Conservation (phyloP, 2,888 invertebrate species). For the Ophonus ardosiacus region DNA sequence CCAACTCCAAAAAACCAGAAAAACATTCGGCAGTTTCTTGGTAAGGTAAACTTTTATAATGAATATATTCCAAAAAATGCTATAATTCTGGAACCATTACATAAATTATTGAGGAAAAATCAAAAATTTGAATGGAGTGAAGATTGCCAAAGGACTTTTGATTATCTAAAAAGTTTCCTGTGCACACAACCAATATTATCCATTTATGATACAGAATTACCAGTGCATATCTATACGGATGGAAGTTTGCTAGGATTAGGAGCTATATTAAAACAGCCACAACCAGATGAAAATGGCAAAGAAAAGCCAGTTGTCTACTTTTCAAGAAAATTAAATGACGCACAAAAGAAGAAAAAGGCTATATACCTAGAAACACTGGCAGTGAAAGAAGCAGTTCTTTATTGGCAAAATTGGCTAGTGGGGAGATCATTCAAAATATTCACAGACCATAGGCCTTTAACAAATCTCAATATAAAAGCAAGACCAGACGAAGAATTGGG, state of each 20-base stretch:
- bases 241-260: constrained; percentile 59
- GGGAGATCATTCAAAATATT: not conserved
- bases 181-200: constrained; percentile 23
- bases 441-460: constrained; percentile 7
- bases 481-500: constrained; percentile 9
- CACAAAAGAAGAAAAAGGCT: constrained; percentile 62
- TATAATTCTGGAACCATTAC: constrained; percentile 24
- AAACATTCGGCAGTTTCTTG: constrained; percentile 54
- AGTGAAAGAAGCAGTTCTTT: constrained; percentile 63
- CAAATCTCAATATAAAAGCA: constrained; percentile 11
- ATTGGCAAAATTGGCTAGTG: constrained; percentile 62
- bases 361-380: constrained; percentile 65
- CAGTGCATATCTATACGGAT: constrained; percentile 62
- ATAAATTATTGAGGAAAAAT: constrained; percentile 13
- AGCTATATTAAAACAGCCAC: constrained; percentile 63
- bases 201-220: constrained; percentile 63
- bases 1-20: constrained; percentile 37
- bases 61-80: constrained; percentile 29
- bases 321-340: not conserved
- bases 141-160: not conserved
- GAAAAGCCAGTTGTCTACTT: constrained; percentile 60
- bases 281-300: constrained; percentile 36
- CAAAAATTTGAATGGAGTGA: not conserved
- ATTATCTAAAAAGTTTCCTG: not conserved
- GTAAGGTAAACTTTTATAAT: constrained; percentile 53